phyloP scores from a whole-genome alignment of 2,113 vertebrate genomes.

The Orthonyx spaldingii region DNA sequence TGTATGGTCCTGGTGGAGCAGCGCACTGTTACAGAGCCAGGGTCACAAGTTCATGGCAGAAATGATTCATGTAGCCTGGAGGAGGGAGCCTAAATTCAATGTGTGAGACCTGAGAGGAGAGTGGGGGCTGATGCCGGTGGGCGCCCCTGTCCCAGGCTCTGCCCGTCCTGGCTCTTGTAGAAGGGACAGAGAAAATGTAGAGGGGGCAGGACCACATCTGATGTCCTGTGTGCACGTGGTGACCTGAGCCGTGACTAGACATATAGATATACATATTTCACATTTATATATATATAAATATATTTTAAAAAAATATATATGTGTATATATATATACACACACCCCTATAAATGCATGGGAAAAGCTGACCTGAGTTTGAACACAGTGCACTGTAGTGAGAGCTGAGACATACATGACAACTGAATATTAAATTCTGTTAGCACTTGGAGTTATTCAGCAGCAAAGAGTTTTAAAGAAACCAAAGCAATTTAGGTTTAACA shows the following conservation, averaged over 20 bases:
- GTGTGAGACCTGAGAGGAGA: neutral
- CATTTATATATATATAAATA: accelerated
- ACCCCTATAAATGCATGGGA: neutral
- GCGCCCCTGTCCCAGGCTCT: neutral
- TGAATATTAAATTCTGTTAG: slow-evolving; percentile 43
- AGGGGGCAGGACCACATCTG: neutral
- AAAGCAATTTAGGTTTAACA: neutral
- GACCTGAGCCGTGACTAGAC: neutral
- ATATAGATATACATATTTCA: neutral
- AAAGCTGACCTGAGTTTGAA: neutral
- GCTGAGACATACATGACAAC: slow-evolving; percentile 1
- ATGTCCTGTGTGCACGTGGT: neutral
- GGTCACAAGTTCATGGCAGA: slow-evolving; percentile 39
- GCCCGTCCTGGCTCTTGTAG: neutral
- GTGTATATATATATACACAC: accelerated
- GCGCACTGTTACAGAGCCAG: neutral
- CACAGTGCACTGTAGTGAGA: neutral
- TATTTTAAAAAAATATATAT: accelerated
- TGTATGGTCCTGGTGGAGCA: slow-evolving; percentile 18
- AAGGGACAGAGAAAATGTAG: neutral
- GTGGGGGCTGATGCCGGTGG: neutral
- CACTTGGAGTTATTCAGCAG: slow-evolving; percentile 19
- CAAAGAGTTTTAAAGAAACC: slow-evolving; percentile 35
- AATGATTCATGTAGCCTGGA: slow-evolving; percentile 24
- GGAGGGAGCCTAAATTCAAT: neutral